These are phyloP conservation scores for Raphicerus campestris DNA, from an alignment of 2,113 vertebrate species.

Conservation along the genomic window DNA sequence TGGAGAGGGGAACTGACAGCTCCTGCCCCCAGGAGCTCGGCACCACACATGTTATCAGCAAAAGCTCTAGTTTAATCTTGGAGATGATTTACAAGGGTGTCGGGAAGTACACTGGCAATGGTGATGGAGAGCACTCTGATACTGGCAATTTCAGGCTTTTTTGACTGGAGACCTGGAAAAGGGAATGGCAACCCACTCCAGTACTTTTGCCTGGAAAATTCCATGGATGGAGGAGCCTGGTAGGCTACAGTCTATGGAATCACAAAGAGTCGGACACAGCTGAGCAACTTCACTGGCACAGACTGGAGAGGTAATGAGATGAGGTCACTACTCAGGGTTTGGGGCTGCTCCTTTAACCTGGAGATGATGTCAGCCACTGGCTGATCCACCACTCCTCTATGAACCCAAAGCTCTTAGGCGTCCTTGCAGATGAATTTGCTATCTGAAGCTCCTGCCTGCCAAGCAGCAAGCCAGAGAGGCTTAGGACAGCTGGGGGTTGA, in stretches of 20 bases:
- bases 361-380: rapidly evolving
- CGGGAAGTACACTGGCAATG: background rate
- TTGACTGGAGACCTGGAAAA: background rate
- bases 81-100: too few species aligned
- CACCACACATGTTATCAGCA: rapidly evolving
- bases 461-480: rapidly evolving
- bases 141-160: background rate
- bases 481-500: too few species aligned
- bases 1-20: rapidly evolving
- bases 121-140: too few species aligned
- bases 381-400: rapidly evolving
- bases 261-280: too few species aligned
- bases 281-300: too few species aligned
- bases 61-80: background rate
- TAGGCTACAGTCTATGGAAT: too few species aligned
- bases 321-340: rapidly evolving
- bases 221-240: too few species aligned
- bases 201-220: too few species aligned
- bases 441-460: background rate
- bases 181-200: background rate
- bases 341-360: background rate
- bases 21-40: background rate
- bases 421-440: rapidly evolving
- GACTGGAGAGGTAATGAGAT: background rate
- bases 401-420: too few species aligned